Evolutionary conservation across 2,797 vertebrate genomes (phyloP).

Genomic region (Pseudotriccus pelzelni): DNA sequence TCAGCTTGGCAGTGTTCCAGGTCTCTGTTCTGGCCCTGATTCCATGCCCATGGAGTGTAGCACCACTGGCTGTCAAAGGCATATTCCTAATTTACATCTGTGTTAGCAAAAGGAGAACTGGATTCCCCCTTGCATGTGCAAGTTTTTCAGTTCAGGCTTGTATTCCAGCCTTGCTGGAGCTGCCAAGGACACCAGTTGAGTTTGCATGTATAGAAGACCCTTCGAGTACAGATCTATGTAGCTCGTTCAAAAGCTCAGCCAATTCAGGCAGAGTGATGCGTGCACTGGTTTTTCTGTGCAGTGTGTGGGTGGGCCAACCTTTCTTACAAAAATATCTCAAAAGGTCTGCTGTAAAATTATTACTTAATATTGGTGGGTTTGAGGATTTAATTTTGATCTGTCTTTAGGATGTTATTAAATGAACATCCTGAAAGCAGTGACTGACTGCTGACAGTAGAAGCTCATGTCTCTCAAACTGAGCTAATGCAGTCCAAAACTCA

Average conservation of each 20-base stretch:
- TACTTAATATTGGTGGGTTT: not conserved
- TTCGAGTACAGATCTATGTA: accelerated
- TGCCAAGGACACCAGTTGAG: not conserved
- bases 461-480: not conserved
- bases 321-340: not conserved
- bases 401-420: not conserved
- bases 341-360: not conserved
- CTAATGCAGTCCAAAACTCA: not conserved
- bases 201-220: not conserved
- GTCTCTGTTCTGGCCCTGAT: not conserved
- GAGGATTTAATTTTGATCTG: not conserved
- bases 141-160: not conserved
- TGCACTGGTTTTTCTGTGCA: not conserved
- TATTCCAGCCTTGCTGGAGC: not conserved
- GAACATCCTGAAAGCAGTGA: not conserved
- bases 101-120: not conserved
- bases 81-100: conserved; percentile 6
- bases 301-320: not conserved
- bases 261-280: not conserved
- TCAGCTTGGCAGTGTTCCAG: conserved; percentile 12
- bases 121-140: not conserved
- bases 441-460: not conserved
- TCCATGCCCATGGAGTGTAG: not conserved
- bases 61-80: not conserved
- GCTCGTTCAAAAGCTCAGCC: not conserved